Evolutionary conservation across 2,797 vertebrate genomes (phyloP).

Genomic region (Aeoliscus strigatus): DNA sequence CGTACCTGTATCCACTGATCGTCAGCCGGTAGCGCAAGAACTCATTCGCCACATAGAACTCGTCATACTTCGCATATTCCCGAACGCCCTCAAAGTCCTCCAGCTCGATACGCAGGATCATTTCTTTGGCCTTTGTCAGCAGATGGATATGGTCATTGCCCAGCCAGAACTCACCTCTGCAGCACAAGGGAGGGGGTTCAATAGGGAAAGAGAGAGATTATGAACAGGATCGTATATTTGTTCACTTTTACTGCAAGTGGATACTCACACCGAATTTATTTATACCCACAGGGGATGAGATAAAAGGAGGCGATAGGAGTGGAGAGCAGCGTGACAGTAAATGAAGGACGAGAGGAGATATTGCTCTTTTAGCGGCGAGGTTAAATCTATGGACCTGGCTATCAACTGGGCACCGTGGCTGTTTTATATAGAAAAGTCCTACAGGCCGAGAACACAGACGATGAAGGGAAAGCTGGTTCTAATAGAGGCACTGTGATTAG

Average conservation of each 20-base stretch:
- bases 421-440: constrained; percentile 18
- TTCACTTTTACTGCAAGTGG: constrained; percentile 14
- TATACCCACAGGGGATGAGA: constrained; percentile 13
- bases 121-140: constrained; percentile 88
- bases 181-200: constrained; percentile 1
- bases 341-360: constrained; percentile 16
- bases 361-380: constrained; percentile 35
- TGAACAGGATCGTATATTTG: constrained; percentile 14
- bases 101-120: constrained; percentile 89
- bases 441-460: constrained; percentile 12
- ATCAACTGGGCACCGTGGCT: constrained; percentile 21
- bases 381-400: constrained; percentile 21
- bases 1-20: constrained; percentile 75
- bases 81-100: constrained; percentile 86
- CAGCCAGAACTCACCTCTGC: constrained; percentile 87
- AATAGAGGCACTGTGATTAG: background rate
- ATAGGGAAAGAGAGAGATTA: constrained; percentile 13
- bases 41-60: constrained; percentile 92
- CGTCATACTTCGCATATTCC: constrained; percentile 86
- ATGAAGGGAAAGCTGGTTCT: constrained; percentile 4
- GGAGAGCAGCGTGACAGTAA: constrained; percentile 20
- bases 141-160: constrained; percentile 95
- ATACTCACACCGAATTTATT: constrained; percentile 28
- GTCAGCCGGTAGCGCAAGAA: constrained; percentile 86
- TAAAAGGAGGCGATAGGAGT: constrained; percentile 3